Percentiles rank a stretch among this genome's conserved stretches.
These are phyloP conservation scores for Iguana delicatissima DNA, from an alignment of 2,797 vertebrate genomes.

Conservation along the genomic window DNA sequence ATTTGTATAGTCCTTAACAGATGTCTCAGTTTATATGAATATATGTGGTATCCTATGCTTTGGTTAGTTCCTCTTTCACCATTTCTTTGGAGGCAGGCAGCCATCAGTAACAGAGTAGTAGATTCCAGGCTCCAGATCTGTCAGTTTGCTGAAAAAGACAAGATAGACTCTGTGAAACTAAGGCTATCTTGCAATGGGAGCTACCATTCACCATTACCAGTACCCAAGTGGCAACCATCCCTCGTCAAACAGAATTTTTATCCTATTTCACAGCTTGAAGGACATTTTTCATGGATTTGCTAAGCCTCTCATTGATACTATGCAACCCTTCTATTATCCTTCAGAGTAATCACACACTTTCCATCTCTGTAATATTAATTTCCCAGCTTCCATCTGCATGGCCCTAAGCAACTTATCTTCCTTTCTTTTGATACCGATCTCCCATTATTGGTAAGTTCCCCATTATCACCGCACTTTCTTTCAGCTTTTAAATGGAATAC, in stretches of 20 bases:
- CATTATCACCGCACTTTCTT: conserved; percentile 54
- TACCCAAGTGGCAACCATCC: neutral
- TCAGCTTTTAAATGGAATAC: conserved; percentile 56
- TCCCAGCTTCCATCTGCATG: conserved; percentile 48
- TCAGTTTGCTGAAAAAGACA: neutral
- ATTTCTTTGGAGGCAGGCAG: neutral
- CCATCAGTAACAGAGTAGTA: neutral
- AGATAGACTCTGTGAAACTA: neutral
- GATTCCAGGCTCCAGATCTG: neutral
- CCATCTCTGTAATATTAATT: conserved; percentile 67
- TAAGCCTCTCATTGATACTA: conserved; percentile 39
- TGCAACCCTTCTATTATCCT: conserved; percentile 48
- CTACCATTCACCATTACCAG: neutral
- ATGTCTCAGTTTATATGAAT: no score
- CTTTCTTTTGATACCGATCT: conserved; percentile 54
- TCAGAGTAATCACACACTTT: conserved; percentile 57
- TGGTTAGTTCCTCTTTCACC: neutral
- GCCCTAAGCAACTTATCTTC: conserved; percentile 49
- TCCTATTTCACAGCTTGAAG: conserved; percentile 29
- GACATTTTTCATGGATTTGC: conserved; percentile 32
- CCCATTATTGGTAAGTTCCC: conserved; percentile 58
- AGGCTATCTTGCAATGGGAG: neutral
- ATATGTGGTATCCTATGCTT: neutral
- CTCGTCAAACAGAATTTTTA: neutral
- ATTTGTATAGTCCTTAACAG: no score